Evolutionary conservation across 2,797 vertebrate genomes (phyloP), one percentile per base, ranked within the genome.

Genomic region (Enteromius trimaculatus): DNA sequence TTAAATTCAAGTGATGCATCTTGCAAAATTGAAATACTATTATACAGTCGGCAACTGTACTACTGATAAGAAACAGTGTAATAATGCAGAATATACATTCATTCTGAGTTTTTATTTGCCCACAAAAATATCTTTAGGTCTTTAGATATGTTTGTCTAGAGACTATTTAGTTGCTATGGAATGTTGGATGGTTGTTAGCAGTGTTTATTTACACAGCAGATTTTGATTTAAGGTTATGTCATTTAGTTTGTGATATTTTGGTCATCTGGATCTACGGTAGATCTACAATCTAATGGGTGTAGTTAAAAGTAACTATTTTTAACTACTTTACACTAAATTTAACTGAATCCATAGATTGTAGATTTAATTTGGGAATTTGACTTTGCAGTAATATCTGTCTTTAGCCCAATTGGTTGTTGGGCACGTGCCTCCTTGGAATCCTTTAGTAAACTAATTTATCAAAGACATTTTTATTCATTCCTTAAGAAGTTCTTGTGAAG

Each of bases 401-500:
- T 44, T 26, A 19, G 42, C 14, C 13, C n/a, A 71, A 29, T 23
- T 1, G 6, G 13, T 14, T 14, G n/a, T 62, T 29, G 5, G 26
- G 17, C n/a, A 44, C 10, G 2, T 42, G 42, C 42, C 42, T 44
- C 42, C 42, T 3, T 44, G 17, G 42, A 44, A 29, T 14, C 6
- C 16, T 31, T 31, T 31, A 9, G 23, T 14, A 71, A 17, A 47
- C 19, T 19, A 49, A 47, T 26, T 13, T 44, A 49, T 16, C 14
- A 47, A 71, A 19, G 7, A 23, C 16, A 49, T 29, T 19, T 6
- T 26, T 49, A 49, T 44, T 19, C 8, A 31, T 47, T 49, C 42
- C 23, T 71, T 44, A 70, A 44, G 21, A 68, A 68, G 34, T 51
- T 65, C 37, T 44, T 39, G 37, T 68, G 29, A 69, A 69, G 66